Percentiles rank a stretch among this genome's conserved stretches.
Conservation (phyloP, 2,888 invertebrate species). For the Gortyna flavago region DNA sequence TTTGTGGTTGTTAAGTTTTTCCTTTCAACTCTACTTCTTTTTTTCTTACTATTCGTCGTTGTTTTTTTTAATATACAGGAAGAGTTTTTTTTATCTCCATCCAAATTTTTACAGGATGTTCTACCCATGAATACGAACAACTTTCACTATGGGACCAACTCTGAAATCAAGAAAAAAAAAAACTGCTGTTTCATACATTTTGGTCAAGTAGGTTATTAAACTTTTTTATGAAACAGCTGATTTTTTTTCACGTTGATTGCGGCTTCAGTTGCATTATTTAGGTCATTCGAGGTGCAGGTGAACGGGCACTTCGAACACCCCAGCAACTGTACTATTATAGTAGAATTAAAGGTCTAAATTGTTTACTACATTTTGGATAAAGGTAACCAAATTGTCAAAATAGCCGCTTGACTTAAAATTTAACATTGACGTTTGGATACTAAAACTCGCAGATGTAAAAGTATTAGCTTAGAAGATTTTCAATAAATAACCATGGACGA, state of each 20-base stretch:
- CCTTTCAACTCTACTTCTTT: background rate
- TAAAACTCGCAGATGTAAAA: background rate
- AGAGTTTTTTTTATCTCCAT: no score
- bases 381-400: background rate
- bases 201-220: no score
- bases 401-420: background rate
- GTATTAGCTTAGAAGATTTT: slow-evolving; percentile 13
- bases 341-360: background rate
- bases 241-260: no score
- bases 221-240: no score
- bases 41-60: background rate
- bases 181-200: no score
- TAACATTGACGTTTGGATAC: background rate
- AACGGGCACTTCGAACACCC: background rate
- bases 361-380: background rate
- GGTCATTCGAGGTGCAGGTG: background rate
- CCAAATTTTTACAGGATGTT: no score
- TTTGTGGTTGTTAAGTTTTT: slow-evolving; percentile 1
- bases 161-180: no score
- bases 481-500: slow-evolving; percentile 31
- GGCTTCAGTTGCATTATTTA: background rate
- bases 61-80: no score
- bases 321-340: background rate
- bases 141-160: no score
- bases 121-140: no score